Evolutionary conservation across 2,797 vertebrate genomes (phyloP).

Genomic region (Prionace glauca): DNA sequence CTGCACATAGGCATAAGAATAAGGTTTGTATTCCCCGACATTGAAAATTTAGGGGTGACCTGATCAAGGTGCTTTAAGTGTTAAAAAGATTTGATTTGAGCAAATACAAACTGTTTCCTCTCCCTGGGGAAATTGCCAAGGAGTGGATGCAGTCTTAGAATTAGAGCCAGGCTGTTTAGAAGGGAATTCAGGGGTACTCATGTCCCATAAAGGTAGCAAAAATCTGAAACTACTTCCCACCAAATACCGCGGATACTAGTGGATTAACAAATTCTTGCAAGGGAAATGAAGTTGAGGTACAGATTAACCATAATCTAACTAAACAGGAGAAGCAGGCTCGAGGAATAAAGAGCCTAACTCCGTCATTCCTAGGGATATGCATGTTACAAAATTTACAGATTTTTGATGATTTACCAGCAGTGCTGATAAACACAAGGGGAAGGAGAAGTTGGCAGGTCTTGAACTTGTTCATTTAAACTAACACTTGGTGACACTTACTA

Average conservation of each 20-base stretch:
- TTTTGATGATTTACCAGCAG: background rate
- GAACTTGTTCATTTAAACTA: background rate
- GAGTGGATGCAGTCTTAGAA: background rate
- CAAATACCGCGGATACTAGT: background rate
- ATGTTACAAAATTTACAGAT: background rate
- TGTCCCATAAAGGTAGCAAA: background rate
- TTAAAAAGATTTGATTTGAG: background rate
- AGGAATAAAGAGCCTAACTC: background rate
- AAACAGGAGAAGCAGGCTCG: background rate
- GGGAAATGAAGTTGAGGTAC: background rate
- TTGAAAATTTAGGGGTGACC: background rate
- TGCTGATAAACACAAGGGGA: too few relatives aligned
- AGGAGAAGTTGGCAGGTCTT: background rate
- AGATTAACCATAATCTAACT: background rate
- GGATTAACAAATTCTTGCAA: too few relatives aligned
- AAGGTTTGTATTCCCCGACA: background rate
- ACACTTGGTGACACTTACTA: background rate
- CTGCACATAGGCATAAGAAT: background rate
- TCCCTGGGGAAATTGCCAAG: background rate
- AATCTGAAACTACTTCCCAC: background rate
- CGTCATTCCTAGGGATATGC: background rate
- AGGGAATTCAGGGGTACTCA: background rate
- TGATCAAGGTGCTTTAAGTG: background rate
- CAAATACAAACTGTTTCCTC: background rate
- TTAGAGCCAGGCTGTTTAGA: background rate